Base-by-base conservation (phyloP, 2,113 vertebrate genomes). In the Onychostoma macrolepis region DNA sequence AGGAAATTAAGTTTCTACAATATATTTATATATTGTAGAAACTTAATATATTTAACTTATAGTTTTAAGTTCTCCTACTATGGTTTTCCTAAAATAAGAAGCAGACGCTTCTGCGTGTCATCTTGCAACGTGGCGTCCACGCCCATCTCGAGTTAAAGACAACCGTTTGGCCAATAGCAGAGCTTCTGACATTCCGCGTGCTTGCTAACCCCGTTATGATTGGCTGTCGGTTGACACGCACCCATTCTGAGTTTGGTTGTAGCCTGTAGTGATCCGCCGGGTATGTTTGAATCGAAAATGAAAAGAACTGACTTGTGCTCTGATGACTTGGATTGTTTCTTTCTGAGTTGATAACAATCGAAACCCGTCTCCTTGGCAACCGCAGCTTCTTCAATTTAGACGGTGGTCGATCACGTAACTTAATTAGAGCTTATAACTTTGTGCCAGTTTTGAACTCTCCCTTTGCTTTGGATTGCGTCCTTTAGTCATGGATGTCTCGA, bases 111-210 rank as follows among this genome's bases (percentile, higher is more conserved):
- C 65, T 87, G 88, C 45, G 85, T 69, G 83, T 91, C 83, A 85
- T 85, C 81, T 90, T 95, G 94, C 94, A 93, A 96, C 96, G 96
- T 96, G 96, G 96, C 96, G 95, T 89, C 87, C 69, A 82, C 80
- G 87, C 86, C 87, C 78, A 30, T 91, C 88, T 90, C 53, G 0
- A 1, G 71, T 92, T 88, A 89, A 87, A 28, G 90, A 90, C 89
- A 67, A 28, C 13, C 56, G 58, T 21, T 56, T 12, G 87, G 85
- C 95, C 95, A 96, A 96, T 95, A 17, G 87, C 50, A 53, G 84
- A 13, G 28, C 4, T 28, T 1, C 53, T 89, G 8, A 26, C 79
- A 83, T 19, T 10, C 26, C 67, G 61, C 81, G 21, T 43, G 74
- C 2, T 21, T 85, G 84, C 88, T 91, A 91, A 65, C 65, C 10